phyloP scores from a whole-genome alignment of 53 echinoderm and acorn worm species.

The Luidia sarsii region DNA sequence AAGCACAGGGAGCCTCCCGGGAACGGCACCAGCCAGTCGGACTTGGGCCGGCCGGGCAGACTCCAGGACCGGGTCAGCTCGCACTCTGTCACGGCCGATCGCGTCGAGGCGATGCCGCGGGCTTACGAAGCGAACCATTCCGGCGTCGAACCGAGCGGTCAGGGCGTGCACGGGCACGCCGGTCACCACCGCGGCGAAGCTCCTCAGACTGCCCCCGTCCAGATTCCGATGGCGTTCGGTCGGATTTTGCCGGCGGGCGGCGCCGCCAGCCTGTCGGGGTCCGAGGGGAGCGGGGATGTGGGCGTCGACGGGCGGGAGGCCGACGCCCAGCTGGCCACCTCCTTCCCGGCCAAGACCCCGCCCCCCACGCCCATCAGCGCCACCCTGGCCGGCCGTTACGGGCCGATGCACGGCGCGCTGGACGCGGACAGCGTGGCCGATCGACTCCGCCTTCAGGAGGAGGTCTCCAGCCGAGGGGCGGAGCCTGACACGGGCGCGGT shows the following conservation, averaged over 20 bases:
- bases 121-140: too few species aligned
- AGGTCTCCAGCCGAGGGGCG: background rate
- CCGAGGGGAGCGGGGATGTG: background rate
- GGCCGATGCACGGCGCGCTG: conserved; percentile 56
- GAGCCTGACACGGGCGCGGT: conserved; percentile 4
- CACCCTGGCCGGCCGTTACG: conserved; percentile 58
- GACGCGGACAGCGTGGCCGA: conserved; percentile 73
- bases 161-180: background rate
- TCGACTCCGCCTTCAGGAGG: conserved; percentile 61
- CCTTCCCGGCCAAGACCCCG: conserved; percentile 87
- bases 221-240: conserved; percentile 11
- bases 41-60: too few species aligned
- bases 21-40: background rate
- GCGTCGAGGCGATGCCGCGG: background rate
- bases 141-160: background rate
- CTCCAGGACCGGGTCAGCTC: too few species aligned
- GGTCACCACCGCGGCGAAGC: too few species aligned
- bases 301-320: background rate
- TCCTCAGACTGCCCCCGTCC: conserved; percentile 32
- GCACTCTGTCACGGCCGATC: background rate
- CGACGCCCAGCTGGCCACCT: conserved; percentile 43
- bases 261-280: conserved; percentile 11
- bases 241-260: background rate
- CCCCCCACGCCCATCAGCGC: conserved; percentile 83
- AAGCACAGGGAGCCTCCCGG: background rate